phyloP scores from a whole-genome alignment of 2,113 vertebrate genomes.

The Mesocricetus auratus region DNA sequence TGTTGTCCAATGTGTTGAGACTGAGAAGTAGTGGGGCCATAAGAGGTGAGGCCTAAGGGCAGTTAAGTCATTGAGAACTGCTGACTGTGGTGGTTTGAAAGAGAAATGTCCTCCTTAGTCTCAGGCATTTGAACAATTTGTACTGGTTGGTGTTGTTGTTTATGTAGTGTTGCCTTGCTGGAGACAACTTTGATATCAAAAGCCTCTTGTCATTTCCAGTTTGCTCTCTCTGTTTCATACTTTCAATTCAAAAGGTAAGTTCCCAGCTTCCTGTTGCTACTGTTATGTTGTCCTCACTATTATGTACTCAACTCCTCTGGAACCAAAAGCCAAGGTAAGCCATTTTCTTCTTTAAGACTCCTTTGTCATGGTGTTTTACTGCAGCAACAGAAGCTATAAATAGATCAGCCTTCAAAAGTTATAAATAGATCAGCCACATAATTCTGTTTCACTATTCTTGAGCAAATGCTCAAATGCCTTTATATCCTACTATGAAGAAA shows the following conservation, averaged over 20 bases:
- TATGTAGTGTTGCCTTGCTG: neutral
- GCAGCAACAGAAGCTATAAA: neutral
- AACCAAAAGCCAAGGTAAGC: neutral
- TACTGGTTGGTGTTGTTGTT: neutral
- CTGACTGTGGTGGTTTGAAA: neutral
- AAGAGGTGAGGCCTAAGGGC: neutral
- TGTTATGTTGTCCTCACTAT: neutral
- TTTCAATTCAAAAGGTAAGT: neutral
- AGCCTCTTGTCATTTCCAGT: neutral
- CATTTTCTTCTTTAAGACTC: neutral
- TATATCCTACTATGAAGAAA: neutral
- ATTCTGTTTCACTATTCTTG: neutral
- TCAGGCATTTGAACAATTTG: neutral
- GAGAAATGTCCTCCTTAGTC: neutral
- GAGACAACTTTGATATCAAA: neutral
- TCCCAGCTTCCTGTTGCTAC: neutral
- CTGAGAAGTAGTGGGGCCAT: neutral
- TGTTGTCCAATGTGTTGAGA: neutral
- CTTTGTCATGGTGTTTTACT: neutral
- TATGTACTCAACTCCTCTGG: neutral
- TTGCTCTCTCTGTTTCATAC: neutral
- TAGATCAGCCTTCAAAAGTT: neutral
- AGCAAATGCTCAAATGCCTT: neutral
- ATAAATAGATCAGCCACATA: neutral
- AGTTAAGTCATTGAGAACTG: neutral